Base-by-base conservation (phyloP, 2,113 vertebrate species). In the Jaculus jaculus region DNA sequence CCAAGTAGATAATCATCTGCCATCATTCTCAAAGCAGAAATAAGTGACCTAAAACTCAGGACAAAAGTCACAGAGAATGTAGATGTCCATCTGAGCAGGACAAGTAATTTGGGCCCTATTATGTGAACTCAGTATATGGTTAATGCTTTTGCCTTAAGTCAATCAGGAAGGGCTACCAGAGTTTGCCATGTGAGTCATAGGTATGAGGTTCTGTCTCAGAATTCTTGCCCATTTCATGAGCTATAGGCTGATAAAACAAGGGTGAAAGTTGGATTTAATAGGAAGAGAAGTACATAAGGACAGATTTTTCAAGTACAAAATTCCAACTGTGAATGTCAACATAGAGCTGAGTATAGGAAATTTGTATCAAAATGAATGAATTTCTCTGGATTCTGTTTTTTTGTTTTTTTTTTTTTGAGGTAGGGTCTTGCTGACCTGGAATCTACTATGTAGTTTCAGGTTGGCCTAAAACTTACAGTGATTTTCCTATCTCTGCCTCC, bases 1-100 rank as follows among this genome's bases (percentile, higher is more conserved):
- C 63, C 61, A 77, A 77, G 94, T 37, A 51, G 21, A 86, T 75
- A 66, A 20, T 71, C 28, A 90, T 71, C 75, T 96, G 12, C 34
- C 65, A 58, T 75, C 71, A 47, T 68, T 81, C 66, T 78, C 61
- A 71, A 39, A 74, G 73, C 42, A 37, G 87, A 89, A 54, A 60
- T 5, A 39, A 94, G 87, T 37, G 88, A 28, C 37, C 28, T 84
- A 54, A 51, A 92, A 26, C 71, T 61, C 60, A 34, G 80, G 80
- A 65, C 17, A 21, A 7, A n/a, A 63, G 65, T 68, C 58, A 79
- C 83, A 65, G 78, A 60, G 77, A 61, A 68, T 5, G 21, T 75
- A 78, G 54, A 65, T 30, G 20, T 26, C 63, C 30, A 39, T 21
- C 17, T 6, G 9, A 81, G 68, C 12, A 60, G 26, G 39, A 37